phyloP scores from a whole-genome alignment of 2,888 invertebrate genomes.

The Brachylomia viminalis region DNA sequence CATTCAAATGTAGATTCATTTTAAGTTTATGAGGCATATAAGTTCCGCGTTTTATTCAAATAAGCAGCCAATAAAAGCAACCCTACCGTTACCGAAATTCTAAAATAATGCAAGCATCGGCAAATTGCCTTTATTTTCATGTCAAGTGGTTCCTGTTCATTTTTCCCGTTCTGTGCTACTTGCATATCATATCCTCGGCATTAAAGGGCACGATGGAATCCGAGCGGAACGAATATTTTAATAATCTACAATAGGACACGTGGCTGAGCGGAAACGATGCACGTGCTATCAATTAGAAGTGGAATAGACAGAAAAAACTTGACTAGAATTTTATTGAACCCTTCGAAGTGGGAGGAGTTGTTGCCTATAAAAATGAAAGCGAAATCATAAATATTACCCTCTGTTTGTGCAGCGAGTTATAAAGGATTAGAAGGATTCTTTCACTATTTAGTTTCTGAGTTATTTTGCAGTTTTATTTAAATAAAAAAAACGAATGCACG shows the following conservation, averaged over 20 bases:
- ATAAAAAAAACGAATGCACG: too few relatives aligned
- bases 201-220: conserved; percentile 72
- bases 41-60: conserved; percentile 33
- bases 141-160: conserved; percentile 80
- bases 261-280: conserved; percentile 86
- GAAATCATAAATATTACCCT: conserved; percentile 72
- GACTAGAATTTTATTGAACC: conserved; percentile 76
- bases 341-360: conserved; percentile 77
- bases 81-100: conserved; percentile 48
- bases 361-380: conserved; percentile 68
- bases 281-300: conserved; percentile 89
- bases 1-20: conserved; percentile 53
- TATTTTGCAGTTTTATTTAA: too few relatives aligned
- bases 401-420: conserved; percentile 42
- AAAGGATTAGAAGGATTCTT: conserved; percentile 34
- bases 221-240: conserved; percentile 85
- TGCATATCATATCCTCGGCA: conserved; percentile 73
- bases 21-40: background rate
- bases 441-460: conserved; percentile 31
- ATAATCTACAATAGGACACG: conserved; percentile 86
- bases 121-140: conserved; percentile 81
- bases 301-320: conserved; percentile 79
- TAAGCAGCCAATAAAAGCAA: conserved; percentile 41
- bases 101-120: conserved; percentile 59
- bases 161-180: conserved; percentile 67